Conservation (phyloP, 1,140 invertebrate genomes). For the Colletes gigas region DNA sequence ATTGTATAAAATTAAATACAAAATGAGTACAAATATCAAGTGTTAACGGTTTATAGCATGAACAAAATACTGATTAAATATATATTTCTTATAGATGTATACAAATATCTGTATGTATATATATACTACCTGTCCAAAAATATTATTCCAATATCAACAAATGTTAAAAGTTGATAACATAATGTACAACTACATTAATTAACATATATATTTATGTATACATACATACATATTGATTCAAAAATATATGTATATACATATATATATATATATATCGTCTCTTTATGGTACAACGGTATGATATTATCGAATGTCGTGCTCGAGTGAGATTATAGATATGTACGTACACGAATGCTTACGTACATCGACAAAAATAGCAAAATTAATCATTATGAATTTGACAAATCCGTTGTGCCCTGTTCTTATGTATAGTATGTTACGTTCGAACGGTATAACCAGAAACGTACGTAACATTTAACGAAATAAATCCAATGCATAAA, state of each 20-base stretch:
- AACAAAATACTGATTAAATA: conserved; percentile 46
- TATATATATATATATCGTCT: conserved; percentile 29
- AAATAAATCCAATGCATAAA: conserved; percentile 11
- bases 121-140: conserved; percentile 33
- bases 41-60: background rate
- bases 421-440: background rate
- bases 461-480: conserved; percentile 18
- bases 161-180: conserved; percentile 26
- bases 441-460: background rate
- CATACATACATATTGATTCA: conserved; percentile 16
- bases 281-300: conserved; percentile 14
- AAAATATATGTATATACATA: conserved; percentile 24
- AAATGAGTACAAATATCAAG: conserved; percentile 28
- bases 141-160: conserved; percentile 41
- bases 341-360: conserved; percentile 5
- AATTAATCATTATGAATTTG: background rate
- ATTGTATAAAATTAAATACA: conserved; percentile 37
- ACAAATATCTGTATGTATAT: conserved; percentile 30
- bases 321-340: background rate
- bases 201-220: conserved; percentile 33
- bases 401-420: conserved; percentile 19
- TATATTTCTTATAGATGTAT: conserved; percentile 31
- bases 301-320: conserved; percentile 16
- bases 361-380: background rate
- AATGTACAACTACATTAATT: conserved; percentile 24